Conservation (phyloP, 2,888 invertebrate species). For the Meiosimyza decipiens region DNA sequence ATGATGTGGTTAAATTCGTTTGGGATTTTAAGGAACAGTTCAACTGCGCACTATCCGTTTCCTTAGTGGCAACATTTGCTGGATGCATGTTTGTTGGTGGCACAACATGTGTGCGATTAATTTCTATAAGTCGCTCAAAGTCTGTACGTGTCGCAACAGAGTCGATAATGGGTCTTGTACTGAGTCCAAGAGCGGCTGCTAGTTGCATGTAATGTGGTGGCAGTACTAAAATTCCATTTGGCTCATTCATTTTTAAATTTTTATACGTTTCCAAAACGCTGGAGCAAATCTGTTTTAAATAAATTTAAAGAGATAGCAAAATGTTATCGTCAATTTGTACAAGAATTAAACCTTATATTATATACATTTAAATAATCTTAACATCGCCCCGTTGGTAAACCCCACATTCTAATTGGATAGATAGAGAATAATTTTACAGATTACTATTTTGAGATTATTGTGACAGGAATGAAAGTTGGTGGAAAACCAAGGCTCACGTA, state of each 20-base stretch:
- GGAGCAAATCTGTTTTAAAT: slow-evolving; percentile 50
- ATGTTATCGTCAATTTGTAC: no score
- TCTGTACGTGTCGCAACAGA: slow-evolving; percentile 62
- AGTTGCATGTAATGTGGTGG: slow-evolving; percentile 73
- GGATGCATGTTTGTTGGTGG: slow-evolving; percentile 21
- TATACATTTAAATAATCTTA: no score
- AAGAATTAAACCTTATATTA: no score
- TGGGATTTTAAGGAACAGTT: not conserved
- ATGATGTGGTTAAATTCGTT: not conserved
- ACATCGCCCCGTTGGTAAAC: no score
- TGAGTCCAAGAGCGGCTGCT: slow-evolving; percentile 68
- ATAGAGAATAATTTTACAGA: no score
- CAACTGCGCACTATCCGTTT: not conserved
- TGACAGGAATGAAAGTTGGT: no score
- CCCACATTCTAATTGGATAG: no score
- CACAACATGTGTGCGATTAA: slow-evolving; percentile 58
- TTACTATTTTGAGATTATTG: no score
- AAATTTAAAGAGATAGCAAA: no score
- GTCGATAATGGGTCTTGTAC: slow-evolving; percentile 61
- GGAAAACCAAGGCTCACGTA: no score
- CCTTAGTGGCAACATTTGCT: not conserved
- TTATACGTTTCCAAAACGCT: slow-evolving; percentile 60
- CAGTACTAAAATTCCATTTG: slow-evolving; percentile 69
- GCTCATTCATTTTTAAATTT: slow-evolving; percentile 63
- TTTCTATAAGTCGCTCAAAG: slow-evolving; percentile 63